Percentiles rank a stretch among this genome's conserved stretches.
Conservation (phyloP, 2,888 invertebrate genomes). For the Cybosia mesomella region DNA sequence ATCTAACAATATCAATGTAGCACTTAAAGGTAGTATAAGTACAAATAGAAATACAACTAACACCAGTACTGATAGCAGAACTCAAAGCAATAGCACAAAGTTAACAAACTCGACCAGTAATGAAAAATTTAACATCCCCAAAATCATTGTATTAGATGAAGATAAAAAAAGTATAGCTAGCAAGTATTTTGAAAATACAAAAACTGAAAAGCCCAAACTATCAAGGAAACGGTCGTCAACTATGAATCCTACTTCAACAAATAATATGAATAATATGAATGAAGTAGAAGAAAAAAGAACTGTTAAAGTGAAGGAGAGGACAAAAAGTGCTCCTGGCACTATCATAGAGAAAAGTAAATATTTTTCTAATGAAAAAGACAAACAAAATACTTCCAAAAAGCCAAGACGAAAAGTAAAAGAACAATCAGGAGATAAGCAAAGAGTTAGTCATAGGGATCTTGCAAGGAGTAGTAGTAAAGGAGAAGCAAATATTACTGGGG, state of each 20-base stretch:
- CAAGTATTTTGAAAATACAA: constrained; percentile 64
- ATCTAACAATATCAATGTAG: constrained; percentile 10
- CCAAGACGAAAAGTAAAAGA: constrained; percentile 55
- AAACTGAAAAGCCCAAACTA: constrained; percentile 25
- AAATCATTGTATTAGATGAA: constrained; percentile 63
- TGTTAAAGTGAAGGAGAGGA: constrained; percentile 56
- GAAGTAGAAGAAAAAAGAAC: constrained; percentile 32
- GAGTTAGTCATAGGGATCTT: constrained; percentile 78
- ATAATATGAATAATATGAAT: constrained; percentile 18
- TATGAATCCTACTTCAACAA: constrained; percentile 39
- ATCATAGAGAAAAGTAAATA: constrained; percentile 71
- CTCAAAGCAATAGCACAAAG: constrained; percentile 39
- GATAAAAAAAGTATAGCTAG: constrained; percentile 61
- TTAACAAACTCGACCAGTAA: constrained; percentile 13
- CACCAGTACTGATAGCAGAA: constrained; percentile 25
- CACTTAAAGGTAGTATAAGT: constrained; percentile 28
- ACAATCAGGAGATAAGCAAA: constrained; percentile 51
- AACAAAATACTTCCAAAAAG: constrained; percentile 49
- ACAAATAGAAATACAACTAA: constrained; percentile 22
- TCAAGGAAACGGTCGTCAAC: constrained; percentile 59
- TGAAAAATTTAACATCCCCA: constrained; percentile 51
- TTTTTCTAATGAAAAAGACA: constrained; percentile 56
- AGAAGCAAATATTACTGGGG: constrained; percentile 79
- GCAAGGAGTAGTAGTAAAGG: constrained; percentile 54
- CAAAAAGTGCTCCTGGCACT: constrained; percentile 69